Conservation (phyloP, 2,888 invertebrate species). For the Sarcophaga subvicina region DNA sequence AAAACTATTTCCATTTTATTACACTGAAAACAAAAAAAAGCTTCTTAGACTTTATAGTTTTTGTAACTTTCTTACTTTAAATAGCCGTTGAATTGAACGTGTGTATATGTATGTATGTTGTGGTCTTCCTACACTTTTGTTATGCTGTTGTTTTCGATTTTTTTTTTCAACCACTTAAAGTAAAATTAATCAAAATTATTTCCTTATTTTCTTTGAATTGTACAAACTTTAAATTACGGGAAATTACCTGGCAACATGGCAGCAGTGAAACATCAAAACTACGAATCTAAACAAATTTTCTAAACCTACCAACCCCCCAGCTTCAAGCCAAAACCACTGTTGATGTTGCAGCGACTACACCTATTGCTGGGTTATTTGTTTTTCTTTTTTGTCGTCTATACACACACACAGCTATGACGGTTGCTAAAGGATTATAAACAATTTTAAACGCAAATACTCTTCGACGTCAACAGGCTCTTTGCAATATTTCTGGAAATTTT, state of each 20-base stretch:
- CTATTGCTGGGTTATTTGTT: background rate
- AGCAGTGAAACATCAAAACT: slow-evolving; percentile 35
- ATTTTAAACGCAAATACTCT: slow-evolving; percentile 19
- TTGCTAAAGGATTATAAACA: slow-evolving; percentile 27
- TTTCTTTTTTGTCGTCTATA: too few relatives aligned
- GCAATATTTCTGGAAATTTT: background rate
- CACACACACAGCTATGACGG: background rate
- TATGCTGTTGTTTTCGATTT: slow-evolving; percentile 8
- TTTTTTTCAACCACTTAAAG: slow-evolving; percentile 47
- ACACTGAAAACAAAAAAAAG: background rate
- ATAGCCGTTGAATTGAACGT: background rate
- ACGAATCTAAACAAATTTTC: slow-evolving; percentile 45
- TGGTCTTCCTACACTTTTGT: background rate
- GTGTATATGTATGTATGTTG: background rate
- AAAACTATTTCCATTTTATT: background rate
- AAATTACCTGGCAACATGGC: slow-evolving; percentile 63
- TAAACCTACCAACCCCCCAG: slow-evolving; percentile 25
- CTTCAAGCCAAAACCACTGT: slow-evolving; percentile 22
- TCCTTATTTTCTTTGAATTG: slow-evolving; percentile 62
- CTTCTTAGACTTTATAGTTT: background rate
- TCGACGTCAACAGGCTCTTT: background rate
- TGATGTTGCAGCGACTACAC: background rate
- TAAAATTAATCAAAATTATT: slow-evolving; percentile 67
- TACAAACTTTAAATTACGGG: slow-evolving; percentile 65
- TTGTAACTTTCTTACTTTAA: background rate